Conservation (phyloP, 2,113 vertebrate species). For the Cyphomyrus discorhynchus region DNA sequence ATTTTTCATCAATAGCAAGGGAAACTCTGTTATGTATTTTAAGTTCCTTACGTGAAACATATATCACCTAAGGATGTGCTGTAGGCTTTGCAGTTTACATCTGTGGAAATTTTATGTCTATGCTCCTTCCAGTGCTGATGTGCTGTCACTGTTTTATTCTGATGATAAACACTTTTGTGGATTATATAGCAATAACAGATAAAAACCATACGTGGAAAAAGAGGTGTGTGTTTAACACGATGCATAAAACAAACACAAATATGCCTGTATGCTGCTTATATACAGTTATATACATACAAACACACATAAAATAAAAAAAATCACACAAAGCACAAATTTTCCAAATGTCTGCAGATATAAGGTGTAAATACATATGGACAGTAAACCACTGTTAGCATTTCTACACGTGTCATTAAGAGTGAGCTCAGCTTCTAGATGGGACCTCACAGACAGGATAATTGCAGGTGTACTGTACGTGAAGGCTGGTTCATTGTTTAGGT, state of each 20-base stretch:
- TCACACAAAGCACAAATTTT: too few species aligned
- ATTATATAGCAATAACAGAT: neutral
- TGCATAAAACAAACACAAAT: neutral
- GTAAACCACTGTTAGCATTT: neutral
- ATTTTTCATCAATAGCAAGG: neutral
- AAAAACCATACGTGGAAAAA: too few species aligned
- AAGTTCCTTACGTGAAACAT: neutral
- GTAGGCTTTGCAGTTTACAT: neutral
- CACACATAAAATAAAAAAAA: too few species aligned
- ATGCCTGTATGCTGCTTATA: neutral
- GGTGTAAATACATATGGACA: neutral
- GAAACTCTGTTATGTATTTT: neutral
- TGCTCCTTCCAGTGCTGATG: neutral
- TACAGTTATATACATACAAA: too few species aligned
- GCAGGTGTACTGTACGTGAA: neutral
- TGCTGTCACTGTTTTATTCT: neutral
- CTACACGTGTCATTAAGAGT: neutral
- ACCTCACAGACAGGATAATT: neutral
- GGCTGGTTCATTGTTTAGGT: neutral
- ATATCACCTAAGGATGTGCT: neutral
- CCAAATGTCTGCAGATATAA: too few species aligned
- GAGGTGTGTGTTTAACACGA: neutral
- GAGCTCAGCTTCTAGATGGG: neutral
- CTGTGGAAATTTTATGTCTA: neutral
- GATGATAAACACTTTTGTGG: neutral